Evolutionary conservation across 1,140 invertebrate species (phyloP).

Genomic region (Drosophila nasuta): DNA sequence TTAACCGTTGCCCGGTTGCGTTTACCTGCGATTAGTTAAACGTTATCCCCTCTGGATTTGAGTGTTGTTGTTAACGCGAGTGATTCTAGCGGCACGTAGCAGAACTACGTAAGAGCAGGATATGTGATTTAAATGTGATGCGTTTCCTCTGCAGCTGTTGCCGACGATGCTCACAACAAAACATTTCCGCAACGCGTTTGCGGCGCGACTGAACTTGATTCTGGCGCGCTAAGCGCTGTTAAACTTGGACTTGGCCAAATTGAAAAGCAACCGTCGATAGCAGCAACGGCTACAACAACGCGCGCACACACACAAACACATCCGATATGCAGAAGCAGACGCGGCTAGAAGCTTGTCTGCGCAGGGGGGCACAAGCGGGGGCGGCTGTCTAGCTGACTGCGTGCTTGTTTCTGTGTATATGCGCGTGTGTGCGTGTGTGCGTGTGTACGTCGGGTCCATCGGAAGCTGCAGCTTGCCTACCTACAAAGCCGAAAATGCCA

Average conservation of each 20-base stretch:
- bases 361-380: slow-evolving; percentile 13
- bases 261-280: slow-evolving; percentile 53
- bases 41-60: slow-evolving; percentile 2
- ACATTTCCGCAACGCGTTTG: slow-evolving; percentile 83
- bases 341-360: slow-evolving; percentile 37
- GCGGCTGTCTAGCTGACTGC: slow-evolving; percentile 3
- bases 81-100: slow-evolving; percentile 6
- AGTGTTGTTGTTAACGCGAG: not conserved
- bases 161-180: slow-evolving; percentile 70
- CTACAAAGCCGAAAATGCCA: slow-evolving; percentile 12
- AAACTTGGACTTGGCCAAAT: slow-evolving; percentile 83
- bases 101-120: slow-evolving; percentile 1
- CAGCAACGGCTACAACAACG: slow-evolving; percentile 24
- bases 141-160: slow-evolving; percentile 42
- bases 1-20: slow-evolving; percentile 6
- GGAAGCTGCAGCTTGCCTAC: slow-evolving; percentile 35
- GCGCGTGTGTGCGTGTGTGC: slow-evolving; percentile 3
- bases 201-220: slow-evolving; percentile 84
- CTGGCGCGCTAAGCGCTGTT: slow-evolving; percentile 76
- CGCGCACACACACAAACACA: not conserved
- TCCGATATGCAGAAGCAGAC: slow-evolving; percentile 25
- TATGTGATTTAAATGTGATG: slow-evolving; percentile 5
- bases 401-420: slow-evolving; percentile 1
- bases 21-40: slow-evolving; percentile 27
- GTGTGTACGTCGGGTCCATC: slow-evolving; percentile 12